Base-by-base conservation (phyloP, 2,797 vertebrate genomes). In the Lithobates pipiens region DNA sequence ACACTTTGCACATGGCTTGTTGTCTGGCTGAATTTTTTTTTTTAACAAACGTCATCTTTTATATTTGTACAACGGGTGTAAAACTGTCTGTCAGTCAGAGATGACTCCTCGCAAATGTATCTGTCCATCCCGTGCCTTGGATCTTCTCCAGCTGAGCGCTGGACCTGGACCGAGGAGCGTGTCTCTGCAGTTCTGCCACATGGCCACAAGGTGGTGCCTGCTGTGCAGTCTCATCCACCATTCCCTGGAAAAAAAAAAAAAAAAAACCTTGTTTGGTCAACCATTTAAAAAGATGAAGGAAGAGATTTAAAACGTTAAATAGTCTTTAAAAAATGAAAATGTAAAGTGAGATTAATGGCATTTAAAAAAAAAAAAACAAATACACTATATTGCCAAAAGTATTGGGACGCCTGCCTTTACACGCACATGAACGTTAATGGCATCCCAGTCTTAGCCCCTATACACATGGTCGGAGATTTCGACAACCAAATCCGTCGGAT, bases 101-200 rank as follows among this genome's bases (percentile, higher is more conserved):
- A 23, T 8, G 18, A 61, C 21, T 61, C 54, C 6, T 21, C 7
- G 54, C 21, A 61, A n/a, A 61, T 61, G 21, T 61, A 23, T 57
- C 68, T 50, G 39, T 68, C 21, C 2, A 67, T 72, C 68, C 29
- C 78, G 54, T 71, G 39, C 69, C 61, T 42, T 3, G 68, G 65
- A 67, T 57, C 3, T 18, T 15, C 13, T 73, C 83, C 83, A 65
- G 69, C 54, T 63, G 25, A 25, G 46, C n/a, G 69, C 68, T 63
- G 83, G 7, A 39, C 39, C 8, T 39, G 39, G 69, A 46, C 18
- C 50, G 10, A 34, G 23, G 75, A 34, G n/a, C 18, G 44, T 76
- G 67, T 44, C 54, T 74, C 68, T 32, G 69, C 29, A 77, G 39
- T 74, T 79, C 10, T 67, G 27, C 25, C 76, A 13, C 54, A 67